phyloP scores from a whole-genome alignment of 2,888 invertebrate genomes.

The Synanthedon vespiformis region DNA sequence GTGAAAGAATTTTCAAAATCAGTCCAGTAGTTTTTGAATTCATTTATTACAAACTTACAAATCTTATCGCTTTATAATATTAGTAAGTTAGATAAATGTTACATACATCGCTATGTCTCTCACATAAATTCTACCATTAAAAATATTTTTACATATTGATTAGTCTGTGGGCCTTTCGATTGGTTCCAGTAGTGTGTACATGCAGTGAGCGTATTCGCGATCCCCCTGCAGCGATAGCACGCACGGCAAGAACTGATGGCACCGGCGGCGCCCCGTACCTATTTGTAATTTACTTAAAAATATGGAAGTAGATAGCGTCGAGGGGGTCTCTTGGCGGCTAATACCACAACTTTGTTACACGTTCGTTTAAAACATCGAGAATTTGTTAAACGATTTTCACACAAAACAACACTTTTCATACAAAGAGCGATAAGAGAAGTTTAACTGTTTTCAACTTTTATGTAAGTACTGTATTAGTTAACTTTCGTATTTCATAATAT shows the following conservation, averaged over 20 bases:
- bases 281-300: conserved; percentile 69
- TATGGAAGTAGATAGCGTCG: conserved; percentile 53
- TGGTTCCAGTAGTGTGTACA: conserved; percentile 25
- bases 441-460: too few species aligned
- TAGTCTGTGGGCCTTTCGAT: neutral
- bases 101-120: too few species aligned
- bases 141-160: too few species aligned
- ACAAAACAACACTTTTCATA: neutral
- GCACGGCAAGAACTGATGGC: conserved; percentile 58
- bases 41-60: too few species aligned
- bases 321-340: conserved; percentile 42
- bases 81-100: too few species aligned
- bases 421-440: neutral
- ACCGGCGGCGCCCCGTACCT: conserved; percentile 30
- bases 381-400: conserved; percentile 18
- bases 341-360: conserved; percentile 19
- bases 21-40: too few species aligned
- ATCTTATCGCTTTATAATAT: too few species aligned
- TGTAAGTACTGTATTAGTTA: too few species aligned
- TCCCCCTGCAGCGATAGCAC: conserved; percentile 59
- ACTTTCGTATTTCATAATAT: too few species aligned
- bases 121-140: too few species aligned
- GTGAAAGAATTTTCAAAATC: too few species aligned
- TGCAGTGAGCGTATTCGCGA: conserved; percentile 37
- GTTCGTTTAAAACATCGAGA: conserved; percentile 14